Base-by-base conservation (phyloP, 2,888 invertebrate genomes). In the Reticulitermes lucifugus region DNA sequence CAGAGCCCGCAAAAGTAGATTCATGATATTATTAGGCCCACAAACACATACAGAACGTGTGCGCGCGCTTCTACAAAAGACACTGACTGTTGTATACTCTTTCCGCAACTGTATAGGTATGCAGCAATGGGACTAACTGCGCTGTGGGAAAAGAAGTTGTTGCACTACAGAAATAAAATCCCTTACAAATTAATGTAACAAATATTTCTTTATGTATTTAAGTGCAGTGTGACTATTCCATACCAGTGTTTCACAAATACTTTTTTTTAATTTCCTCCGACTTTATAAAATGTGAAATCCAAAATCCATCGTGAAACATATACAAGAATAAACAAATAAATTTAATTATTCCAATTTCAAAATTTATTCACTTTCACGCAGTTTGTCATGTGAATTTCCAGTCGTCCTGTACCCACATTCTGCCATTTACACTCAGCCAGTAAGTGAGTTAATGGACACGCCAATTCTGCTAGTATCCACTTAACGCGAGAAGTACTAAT, bases 11-110 rank as follows among this genome's bases (percentile, higher is more conserved):
- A 55, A 81, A 81, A 81, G 81, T 81, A 81, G 81, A 81, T 65
- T 65, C 81, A 43, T 81, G 65, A 81, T 81, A 70, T 46, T 70
- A 81, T 81, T 81, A 81, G 70, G 43, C 70, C 65, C 65, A 55
- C 60, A 73, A 41, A 77, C 77, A 77, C 35, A 43, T 43, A 35
- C 46, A 43, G 41, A 71, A 29, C 55, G 70, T 65, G 70, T 60
- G 60, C 41, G 83, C 60, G 84, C 71, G 77, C 21, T 41, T 25
- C 14, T 77, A 77, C 21, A 51, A 51, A 77, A 77, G 77, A 77
- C 77, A 77, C 73, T 35, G 41, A 77, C 46, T 77, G n/a, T 14
- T 41, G 77, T 7, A 65, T n/a, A 77, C 14, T 46, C 21, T 43
- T 77, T 77, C 51, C 77, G 21, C n/a, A n/a, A 77, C 22, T 46